Base-by-base conservation (phyloP, 2,797 vertebrate species). In the Poeciliopsis gracilis region DNA sequence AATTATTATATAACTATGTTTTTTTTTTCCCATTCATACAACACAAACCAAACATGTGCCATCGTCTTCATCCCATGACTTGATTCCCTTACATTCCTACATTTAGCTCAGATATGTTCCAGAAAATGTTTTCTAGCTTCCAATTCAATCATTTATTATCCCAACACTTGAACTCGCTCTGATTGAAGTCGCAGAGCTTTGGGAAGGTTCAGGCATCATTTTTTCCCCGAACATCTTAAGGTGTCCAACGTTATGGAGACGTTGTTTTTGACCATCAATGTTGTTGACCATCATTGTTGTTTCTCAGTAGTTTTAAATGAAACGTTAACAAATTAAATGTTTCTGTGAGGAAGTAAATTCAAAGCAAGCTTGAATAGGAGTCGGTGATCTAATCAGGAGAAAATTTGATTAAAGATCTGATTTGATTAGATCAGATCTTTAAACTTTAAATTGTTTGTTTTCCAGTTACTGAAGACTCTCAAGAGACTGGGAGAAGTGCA, bases 391-490 rank as follows among this genome's bases (percentile, higher is more conserved):
- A 41, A 41, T 41, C 38, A 41, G 38, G 38, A 41, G 38, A 1
- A 41, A 1, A 7, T 8, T 8, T 41, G 38, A 38, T 38, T 38
- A 38, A 38, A 38, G 36, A 38, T 38, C 36, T 38, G 36, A 38
- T 38, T 5, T 38, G 5, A 41, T 70, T 23, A 18, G 67, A 46
- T 70, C 67, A 16, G 12, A 11, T 46, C 43, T 45, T 9, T 53
- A 23, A 46, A 15, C 13, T 45, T 43, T 70, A 28, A 46, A 46
- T 33, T 80, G 30, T 30, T 76, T 78, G 76, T 79, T 18, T 84
- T 82, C n/a, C 91, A 99, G 98, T 92, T 99, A 41, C 88, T 98
- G 82, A 99, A 99, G 87, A 97, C 97, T 69, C 95, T 99, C 76
- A 98, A 97, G 94, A 96, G 96, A 85, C 95, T 99, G 82, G 95